Conservation (phyloP, 2,888 invertebrate species). For the Sycophila texana region DNA sequence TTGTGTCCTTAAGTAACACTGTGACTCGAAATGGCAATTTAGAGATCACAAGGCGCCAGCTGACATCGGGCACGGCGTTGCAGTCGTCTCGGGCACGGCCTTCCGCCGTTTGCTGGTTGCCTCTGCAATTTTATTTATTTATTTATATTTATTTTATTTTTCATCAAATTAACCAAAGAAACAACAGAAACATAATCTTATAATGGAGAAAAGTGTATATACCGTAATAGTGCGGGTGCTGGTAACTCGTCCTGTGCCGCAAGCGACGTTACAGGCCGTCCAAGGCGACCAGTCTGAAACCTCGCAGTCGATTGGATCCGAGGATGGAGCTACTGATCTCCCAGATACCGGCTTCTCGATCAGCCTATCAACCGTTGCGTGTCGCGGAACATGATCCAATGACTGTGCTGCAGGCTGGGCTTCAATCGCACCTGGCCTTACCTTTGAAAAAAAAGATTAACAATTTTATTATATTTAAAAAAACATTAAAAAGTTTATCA, state of each 20-base stretch:
- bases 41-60: conserved; percentile 68
- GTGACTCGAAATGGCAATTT: conserved; percentile 24
- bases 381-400: conserved; percentile 5
- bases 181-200: background rate
- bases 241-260: conserved; percentile 85
- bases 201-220: conserved; percentile 45
- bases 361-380: background rate
- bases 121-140: conserved; percentile 71
- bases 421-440: conserved; percentile 63
- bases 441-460: conserved; percentile 56
- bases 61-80: conserved; percentile 80
- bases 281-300: conserved; percentile 90
- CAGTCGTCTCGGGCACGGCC: conserved; percentile 80
- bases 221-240: conserved; percentile 81
- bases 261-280: conserved; percentile 88
- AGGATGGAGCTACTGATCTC: background rate
- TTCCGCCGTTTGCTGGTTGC: conserved; percentile 81
- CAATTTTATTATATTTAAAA: too few relatives aligned
- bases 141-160: background rate
- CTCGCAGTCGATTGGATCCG: conserved; percentile 79
- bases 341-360: too few relatives aligned
- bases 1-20: too few relatives aligned
- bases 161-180: background rate
- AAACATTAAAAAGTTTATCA: too few relatives aligned
- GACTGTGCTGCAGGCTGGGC: conserved; percentile 52